phyloP scores from a whole-genome alignment of 2,888 invertebrate species.

The Panorpa germanica region DNA sequence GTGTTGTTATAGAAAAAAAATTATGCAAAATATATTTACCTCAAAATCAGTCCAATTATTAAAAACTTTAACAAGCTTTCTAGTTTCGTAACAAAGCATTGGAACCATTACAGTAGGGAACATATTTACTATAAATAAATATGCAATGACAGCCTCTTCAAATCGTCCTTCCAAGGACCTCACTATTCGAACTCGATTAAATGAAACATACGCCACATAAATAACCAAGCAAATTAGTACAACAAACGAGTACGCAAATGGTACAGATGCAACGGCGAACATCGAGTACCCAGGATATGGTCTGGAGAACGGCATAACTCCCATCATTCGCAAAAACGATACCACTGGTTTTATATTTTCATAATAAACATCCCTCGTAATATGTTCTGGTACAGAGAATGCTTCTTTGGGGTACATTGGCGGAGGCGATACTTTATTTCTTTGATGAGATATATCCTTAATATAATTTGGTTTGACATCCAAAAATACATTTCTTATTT shows the following conservation, averaged over 20 bases:
- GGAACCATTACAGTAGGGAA: constrained; percentile 43
- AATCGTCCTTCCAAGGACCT: constrained; percentile 44
- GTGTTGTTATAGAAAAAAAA: background rate
- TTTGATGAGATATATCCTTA: background rate
- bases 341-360: constrained; percentile 29
- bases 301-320: constrained; percentile 38
- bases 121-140: constrained; percentile 52
- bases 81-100: constrained; percentile 45
- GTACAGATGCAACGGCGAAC: constrained; percentile 29
- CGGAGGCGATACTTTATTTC: no score
- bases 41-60: constrained; percentile 51
- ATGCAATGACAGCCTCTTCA: constrained; percentile 57
- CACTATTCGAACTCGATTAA: constrained; percentile 39
- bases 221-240: no score
- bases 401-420: no score
- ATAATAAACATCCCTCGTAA: constrained; percentile 23
- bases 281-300: constrained; percentile 27
- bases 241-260: constrained; percentile 38
- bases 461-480: constrained; percentile 1
- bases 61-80: constrained; percentile 37
- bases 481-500: background rate
- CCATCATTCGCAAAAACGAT: constrained; percentile 30
- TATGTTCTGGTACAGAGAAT: background rate
- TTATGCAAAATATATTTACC: constrained; percentile 20
- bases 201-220: constrained; percentile 39